Percentiles rank a stretch among this genome's conserved stretches.
Conservation (phyloP, 2,797 vertebrate genomes). For the Cyprinodon diabolis region DNA sequence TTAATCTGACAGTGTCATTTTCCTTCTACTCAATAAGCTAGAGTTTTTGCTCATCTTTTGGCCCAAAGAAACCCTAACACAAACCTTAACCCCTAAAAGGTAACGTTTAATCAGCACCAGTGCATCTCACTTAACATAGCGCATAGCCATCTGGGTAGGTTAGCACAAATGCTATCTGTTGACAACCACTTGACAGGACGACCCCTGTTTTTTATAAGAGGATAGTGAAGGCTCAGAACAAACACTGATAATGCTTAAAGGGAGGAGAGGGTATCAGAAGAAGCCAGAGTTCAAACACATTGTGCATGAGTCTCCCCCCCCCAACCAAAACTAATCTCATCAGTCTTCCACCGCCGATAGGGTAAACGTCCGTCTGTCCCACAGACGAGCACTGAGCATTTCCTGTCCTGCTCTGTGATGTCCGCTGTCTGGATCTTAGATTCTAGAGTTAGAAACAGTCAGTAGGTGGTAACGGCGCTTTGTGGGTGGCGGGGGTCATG, state of each 20-base stretch:
- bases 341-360: constrained; percentile 81
- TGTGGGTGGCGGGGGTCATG: constrained; percentile 62
- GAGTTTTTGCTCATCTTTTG: background rate
- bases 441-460: constrained; percentile 42
- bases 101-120: constrained; percentile 64
- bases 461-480: constrained; percentile 60
- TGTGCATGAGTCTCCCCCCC: constrained; percentile 65
- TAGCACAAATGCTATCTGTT: constrained; percentile 80
- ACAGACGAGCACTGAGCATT: constrained; percentile 86
- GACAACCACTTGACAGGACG: constrained; percentile 85
- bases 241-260: constrained; percentile 71
- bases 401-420: constrained; percentile 79
- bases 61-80: constrained; percentile 1
- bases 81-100: constrained; percentile 24
- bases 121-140: constrained; percentile 75
- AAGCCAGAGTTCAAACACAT: constrained; percentile 83
- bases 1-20: background rate
- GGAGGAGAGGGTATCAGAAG: constrained; percentile 72
- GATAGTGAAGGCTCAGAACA: constrained; percentile 41
- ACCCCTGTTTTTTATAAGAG: constrained; percentile 66
- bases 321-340: constrained; percentile 81
- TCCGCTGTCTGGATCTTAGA: constrained; percentile 50
- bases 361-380: constrained; percentile 84
- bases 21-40: background rate
- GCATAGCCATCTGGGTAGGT: constrained; percentile 75